A percentile compares a stretch with the other conserved stretches of the same genome.
Evolutionary conservation across 2,113 vertebrate genomes (phyloP).

Genomic region (Gadus macrocephalus): DNA sequence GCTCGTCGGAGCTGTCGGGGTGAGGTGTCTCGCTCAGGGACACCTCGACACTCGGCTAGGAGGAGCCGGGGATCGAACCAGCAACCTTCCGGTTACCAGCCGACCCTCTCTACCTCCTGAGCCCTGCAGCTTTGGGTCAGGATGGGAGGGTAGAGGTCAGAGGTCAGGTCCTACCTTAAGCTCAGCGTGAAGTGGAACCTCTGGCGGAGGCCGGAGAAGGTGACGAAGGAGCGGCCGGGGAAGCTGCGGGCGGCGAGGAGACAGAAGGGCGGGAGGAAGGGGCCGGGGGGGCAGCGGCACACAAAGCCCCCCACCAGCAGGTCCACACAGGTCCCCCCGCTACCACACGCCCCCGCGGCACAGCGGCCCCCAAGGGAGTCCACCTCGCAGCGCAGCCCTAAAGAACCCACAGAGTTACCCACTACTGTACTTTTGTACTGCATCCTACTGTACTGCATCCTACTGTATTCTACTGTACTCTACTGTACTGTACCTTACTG

Average conservation of each 20-base stretch:
- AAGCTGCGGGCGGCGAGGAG: constrained; percentile 82
- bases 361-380: constrained; percentile 77
- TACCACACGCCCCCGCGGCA: constrained; percentile 73
- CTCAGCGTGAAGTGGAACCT: constrained; percentile 83
- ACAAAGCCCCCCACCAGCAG: constrained; percentile 83
- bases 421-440: no score
- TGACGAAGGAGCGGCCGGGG: constrained; percentile 78
- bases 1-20: no score
- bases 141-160: no score
- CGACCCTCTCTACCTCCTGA: no score
- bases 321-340: constrained; percentile 81
- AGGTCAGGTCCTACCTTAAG: constrained; percentile 74
- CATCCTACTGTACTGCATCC: no score
- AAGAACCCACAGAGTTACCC: not conserved
- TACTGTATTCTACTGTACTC: no score
- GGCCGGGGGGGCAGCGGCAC: constrained; percentile 79
- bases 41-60: no score
- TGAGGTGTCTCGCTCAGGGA: no score
- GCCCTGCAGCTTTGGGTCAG: no score
- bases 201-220: constrained; percentile 81
- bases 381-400: constrained; percentile 80
- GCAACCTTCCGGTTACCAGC: no score
- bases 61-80: no score
- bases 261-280: constrained; percentile 82
- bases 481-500: no score